phyloP scores from a whole-genome alignment of 2,113 vertebrate species.

The Miniopterus natalensis region DNA sequence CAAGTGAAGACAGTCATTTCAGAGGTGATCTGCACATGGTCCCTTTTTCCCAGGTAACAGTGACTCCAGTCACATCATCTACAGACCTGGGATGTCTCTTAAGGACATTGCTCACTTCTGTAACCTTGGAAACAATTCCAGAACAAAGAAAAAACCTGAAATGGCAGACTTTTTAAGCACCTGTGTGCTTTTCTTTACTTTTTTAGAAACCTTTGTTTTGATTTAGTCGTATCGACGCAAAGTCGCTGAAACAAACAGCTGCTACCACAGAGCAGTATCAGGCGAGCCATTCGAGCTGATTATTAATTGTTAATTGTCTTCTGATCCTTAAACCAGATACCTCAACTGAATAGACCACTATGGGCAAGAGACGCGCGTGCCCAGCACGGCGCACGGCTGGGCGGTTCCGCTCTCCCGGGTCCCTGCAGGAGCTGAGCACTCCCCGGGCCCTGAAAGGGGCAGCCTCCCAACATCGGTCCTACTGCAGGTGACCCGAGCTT shows the following conservation, averaged over 20 bases:
- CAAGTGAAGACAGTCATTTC: neutral
- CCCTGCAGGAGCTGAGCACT: neutral
- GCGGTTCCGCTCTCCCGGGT: neutral
- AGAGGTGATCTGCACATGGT: neutral
- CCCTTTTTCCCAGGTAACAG: neutral
- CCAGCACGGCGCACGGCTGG: too few species aligned
- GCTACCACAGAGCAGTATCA: slow-evolving; percentile 80
- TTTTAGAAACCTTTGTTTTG: slow-evolving; percentile 80
- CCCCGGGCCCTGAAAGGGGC: too few species aligned
- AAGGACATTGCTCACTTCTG: neutral
- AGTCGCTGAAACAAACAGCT: slow-evolving; percentile 75
- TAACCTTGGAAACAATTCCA: neutral
- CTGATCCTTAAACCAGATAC: slow-evolving; percentile 89
- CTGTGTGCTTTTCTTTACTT: neutral
- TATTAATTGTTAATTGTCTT: slow-evolving; percentile 91
- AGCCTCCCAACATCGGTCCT: rapidly evolving
- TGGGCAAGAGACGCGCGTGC: slow-evolving; percentile 70
- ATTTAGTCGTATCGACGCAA: slow-evolving; percentile 81
- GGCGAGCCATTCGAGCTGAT: slow-evolving; percentile 87
- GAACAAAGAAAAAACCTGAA: neutral
- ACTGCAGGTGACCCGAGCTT: too few species aligned
- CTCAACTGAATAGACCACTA: slow-evolving; percentile 85
- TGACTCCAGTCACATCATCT: slow-evolving; percentile 37
- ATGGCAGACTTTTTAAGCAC: neutral
- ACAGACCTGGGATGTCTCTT: neutral